phyloP scores from a whole-genome alignment of 1,140 invertebrate species.

The Nephila pilipes region DNA sequence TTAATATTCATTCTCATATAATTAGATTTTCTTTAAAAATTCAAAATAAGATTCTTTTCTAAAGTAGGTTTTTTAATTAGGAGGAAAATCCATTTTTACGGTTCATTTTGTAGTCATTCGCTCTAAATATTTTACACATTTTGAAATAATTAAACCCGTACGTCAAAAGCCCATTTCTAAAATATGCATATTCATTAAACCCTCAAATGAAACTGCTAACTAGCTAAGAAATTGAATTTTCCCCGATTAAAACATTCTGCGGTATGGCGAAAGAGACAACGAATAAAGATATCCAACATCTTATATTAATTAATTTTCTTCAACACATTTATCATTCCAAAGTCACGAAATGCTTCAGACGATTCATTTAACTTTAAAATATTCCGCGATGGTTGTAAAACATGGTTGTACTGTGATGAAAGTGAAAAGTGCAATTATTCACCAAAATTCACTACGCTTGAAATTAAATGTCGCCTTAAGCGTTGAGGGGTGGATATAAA shows the following conservation, averaged over 20 bases:
- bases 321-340: neutral
- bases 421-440: neutral
- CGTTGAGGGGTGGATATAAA: neutral
- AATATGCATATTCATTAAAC: neutral
- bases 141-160: too few species aligned
- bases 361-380: conserved; percentile 9
- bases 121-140: too few species aligned
- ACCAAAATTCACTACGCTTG: neutral
- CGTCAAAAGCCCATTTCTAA: neutral
- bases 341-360: neutral
- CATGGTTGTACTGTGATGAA: neutral
- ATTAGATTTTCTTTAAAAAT: too few species aligned
- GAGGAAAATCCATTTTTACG: too few species aligned
- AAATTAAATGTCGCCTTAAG: neutral
- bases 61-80: too few species aligned
- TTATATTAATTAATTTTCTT: neutral
- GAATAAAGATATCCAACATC: neutral
- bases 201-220: neutral
- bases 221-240: neutral
- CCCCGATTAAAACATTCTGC: too few species aligned
- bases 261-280: too few species aligned
- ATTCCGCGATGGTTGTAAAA: neutral
- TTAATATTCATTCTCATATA: too few species aligned
- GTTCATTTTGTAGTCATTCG: too few species aligned
- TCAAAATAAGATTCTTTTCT: too few species aligned